Evolutionary conservation across 2,113 vertebrate genomes (phyloP).

Genomic region (Asarcornis scutulata): DNA sequence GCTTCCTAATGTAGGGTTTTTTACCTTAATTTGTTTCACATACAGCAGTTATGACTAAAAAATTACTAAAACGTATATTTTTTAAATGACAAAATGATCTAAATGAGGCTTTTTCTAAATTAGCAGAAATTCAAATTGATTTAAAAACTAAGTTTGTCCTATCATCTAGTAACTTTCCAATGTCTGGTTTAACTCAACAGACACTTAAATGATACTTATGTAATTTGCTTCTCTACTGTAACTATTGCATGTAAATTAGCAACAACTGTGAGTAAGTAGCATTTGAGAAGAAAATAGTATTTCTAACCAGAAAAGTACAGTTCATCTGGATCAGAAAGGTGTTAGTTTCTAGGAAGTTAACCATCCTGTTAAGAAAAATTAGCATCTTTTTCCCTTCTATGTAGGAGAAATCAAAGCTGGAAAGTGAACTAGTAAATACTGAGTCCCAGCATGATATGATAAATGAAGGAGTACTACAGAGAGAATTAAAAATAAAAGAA

Average conservation of each 20-base stretch:
- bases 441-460: slow-evolving; percentile 82
- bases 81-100: not conserved
- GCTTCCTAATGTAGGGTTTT: not conserved
- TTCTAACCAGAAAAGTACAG: not conserved
- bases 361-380: not conserved
- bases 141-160: not conserved
- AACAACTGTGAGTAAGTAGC: not conserved
- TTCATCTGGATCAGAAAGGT: not conserved
- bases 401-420: slow-evolving; percentile 90
- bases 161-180: not conserved
- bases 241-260: not conserved
- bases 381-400: not conserved
- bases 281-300: not conserved
- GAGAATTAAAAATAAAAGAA: slow-evolving; percentile 74
- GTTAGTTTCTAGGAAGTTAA: not conserved
- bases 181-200: not conserved
- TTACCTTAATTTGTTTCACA: not conserved
- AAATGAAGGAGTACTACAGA: slow-evolving; percentile 74
- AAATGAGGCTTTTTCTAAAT: not conserved
- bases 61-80: not conserved
- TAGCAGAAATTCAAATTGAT: not conserved
- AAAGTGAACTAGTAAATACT: slow-evolving; percentile 87
- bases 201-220: not conserved
- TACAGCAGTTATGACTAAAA: not conserved
- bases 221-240: not conserved